Percentiles rank a stretch among this genome's conserved stretches.
These are phyloP conservation scores for Apis florea DNA, from an alignment of 1,140 invertebrate species.

Conservation along the genomic window DNA sequence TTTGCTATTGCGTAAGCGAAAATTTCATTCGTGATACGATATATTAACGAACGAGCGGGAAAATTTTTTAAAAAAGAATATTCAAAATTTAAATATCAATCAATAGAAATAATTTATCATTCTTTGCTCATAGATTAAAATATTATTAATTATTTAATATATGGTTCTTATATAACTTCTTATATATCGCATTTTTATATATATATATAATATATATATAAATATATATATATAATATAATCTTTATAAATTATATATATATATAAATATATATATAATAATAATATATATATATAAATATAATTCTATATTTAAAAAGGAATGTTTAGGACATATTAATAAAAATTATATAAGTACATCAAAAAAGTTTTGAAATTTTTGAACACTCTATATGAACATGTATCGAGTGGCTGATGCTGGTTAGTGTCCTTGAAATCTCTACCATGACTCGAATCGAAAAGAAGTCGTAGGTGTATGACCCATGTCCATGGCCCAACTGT, in stretches of 20 bases:
- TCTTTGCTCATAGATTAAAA: neutral
- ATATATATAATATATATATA: neutral
- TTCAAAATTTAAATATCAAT: neutral
- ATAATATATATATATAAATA: neutral
- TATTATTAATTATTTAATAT: neutral
- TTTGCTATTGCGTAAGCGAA: neutral
- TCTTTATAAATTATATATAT: neutral
- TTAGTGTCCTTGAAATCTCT: constrained; percentile 52
- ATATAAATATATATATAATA: neutral
- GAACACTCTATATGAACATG: constrained; percentile 26
- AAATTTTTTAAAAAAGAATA: neutral
- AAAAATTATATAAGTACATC: no score
- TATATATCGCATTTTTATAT: no score
- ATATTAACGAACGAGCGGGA: neutral
- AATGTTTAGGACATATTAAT: neutral
- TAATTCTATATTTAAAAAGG: neutral
- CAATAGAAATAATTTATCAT: neutral
- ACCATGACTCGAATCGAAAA: constrained; percentile 66
- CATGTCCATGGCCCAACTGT: constrained; percentile 48
- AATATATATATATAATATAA: neutral
- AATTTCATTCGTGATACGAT: neutral
- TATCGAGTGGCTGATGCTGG: constrained; percentile 39
- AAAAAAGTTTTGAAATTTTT: neutral
- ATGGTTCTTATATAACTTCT: no score
- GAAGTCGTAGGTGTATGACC: constrained; percentile 57